These are phyloP conservation scores for Synergus japonicus DNA, from an alignment of 2,888 invertebrate species.

Conservation along the genomic window DNA sequence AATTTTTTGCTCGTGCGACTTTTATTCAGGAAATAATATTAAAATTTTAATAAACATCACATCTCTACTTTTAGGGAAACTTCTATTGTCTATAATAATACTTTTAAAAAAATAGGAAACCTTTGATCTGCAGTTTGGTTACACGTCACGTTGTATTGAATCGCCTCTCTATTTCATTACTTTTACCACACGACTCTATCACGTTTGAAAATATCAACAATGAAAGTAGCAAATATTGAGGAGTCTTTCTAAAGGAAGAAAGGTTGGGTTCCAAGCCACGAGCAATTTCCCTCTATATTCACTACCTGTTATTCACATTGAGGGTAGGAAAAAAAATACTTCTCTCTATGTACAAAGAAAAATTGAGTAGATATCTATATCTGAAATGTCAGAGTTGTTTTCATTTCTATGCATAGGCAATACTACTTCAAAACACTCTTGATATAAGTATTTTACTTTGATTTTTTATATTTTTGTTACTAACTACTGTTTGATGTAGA, in stretches of 20 bases:
- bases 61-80: slow-evolving; percentile 1
- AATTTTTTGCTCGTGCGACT: neutral
- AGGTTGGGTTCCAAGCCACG: slow-evolving; percentile 3
- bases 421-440: neutral
- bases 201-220: slow-evolving; percentile 31
- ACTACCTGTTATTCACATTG: neutral
- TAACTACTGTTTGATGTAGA: too few species aligned
- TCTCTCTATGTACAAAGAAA: slow-evolving; percentile 4
- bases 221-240: slow-evolving; percentile 26
- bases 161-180: slow-evolving; percentile 13
- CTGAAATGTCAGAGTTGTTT: neutral
- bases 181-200: slow-evolving; percentile 3
- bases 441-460: neutral
- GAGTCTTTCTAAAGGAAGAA: slow-evolving; percentile 1
- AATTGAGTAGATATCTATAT: neutral
- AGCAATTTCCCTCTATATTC: slow-evolving; percentile 5
- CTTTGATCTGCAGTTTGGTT: neutral
- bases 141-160: slow-evolving; percentile 15
- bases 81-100: slow-evolving; percentile 1
- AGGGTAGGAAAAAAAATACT: slow-evolving; percentile 12
- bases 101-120: neutral
- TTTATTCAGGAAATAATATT: neutral
- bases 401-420: neutral
- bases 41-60: neutral
- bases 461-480: too few species aligned